Base-by-base conservation (phyloP, 1,140 invertebrate species). In the Brachionus sp. region DNA sequence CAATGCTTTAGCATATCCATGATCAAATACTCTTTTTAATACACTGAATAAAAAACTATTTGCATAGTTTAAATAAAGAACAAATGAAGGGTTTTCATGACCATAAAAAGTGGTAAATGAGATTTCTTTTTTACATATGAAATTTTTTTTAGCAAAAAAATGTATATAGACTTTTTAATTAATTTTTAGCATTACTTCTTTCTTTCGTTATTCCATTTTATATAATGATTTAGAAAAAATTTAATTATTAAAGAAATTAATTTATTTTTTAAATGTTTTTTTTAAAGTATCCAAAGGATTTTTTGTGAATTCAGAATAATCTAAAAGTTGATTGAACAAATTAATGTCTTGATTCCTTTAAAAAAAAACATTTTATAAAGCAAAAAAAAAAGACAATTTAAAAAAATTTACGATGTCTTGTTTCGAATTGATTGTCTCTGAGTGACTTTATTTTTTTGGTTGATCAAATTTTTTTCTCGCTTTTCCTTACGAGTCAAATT, bases 271-370 rank as follows among this genome's bases (percentile, higher is more conserved):
- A 29, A 62, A 25, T 33, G 25, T 19, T 42, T 80, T 80, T 66
- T 80, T 80, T 39, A 80, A 66, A 57, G 39, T 80, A 13, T 35
- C 50, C n/a, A 80, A 13, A 10, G 77, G 77, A 64, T 80, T 80
- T 62, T 62, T 57, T 7, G 77, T 80, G 25, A 80, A 80, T 42
- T 80, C 62, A 10, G 33, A 44, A 66, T 23, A 80, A n/a, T 50
- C 77, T n/a, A 62, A 66, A 23, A 80, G 39, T 66, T 80, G 77
- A 62, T 66, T 66, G 50, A 80, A 80, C 16, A 80, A 66, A 39
- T 57, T 62, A 37, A 66, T 80, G 42, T 80, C 77, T 3, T 80
- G 46, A 10, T 80, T 80, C 13, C 75, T 78, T 50, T 10, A 33
- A 78, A 53, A 5, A 3, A 16, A 33, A 53, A 7, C 5, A 19